phyloP scores from a whole-genome alignment of 1,140 invertebrate genomes.

The Condylostylus longicornis region DNA sequence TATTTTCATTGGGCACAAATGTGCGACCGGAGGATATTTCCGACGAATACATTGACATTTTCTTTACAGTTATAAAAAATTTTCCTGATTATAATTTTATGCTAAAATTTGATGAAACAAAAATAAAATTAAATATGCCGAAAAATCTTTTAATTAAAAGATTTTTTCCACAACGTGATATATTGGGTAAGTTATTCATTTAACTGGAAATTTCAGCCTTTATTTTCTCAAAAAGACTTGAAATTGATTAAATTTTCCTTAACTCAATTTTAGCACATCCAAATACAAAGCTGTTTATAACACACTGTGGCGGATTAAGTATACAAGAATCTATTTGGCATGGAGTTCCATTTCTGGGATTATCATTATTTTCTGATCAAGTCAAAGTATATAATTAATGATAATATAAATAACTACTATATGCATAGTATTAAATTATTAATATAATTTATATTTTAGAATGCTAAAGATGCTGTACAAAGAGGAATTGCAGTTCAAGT shows the following conservation, averaged over 20 bases:
- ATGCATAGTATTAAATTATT: no score
- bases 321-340: constrained; percentile 49
- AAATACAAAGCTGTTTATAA: constrained; percentile 48
- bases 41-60: constrained; percentile 19
- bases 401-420: no score
- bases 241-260: no score
- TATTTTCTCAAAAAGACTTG: no score
- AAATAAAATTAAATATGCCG: constrained; percentile 37
- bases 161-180: constrained; percentile 52
- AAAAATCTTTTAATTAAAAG: constrained; percentile 42
- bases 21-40: constrained; percentile 26
- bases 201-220: no score
- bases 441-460: no score
- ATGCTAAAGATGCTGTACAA: constrained; percentile 31
- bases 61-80: constrained; percentile 32
- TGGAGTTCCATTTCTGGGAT: constrained; percentile 47
- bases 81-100: constrained; percentile 35
- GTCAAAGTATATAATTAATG: no score
- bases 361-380: constrained; percentile 47
- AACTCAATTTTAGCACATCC: constrained; percentile 49
- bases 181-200: no score
- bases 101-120: constrained; percentile 37
- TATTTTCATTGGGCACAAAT: constrained; percentile 40
- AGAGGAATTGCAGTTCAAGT: constrained; percentile 32
- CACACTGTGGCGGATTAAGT: constrained; percentile 49